Evolutionary conservation across 2,797 vertebrate genomes (phyloP).

Genomic region (Sorex maritimensis): DNA sequence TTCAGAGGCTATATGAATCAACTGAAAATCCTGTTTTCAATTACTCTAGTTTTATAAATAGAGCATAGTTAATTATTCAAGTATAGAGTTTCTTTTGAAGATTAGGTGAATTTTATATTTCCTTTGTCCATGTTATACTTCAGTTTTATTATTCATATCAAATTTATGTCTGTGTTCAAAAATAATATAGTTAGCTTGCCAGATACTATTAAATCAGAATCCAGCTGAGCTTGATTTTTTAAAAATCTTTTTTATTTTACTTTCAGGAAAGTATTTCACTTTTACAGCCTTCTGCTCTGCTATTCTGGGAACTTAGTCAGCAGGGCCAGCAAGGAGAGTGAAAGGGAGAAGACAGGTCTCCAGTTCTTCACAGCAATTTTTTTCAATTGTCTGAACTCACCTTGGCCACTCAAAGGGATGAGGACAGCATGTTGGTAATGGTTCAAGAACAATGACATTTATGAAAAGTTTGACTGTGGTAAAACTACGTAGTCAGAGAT

Average conservation of each 20-base stretch:
- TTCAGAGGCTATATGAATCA: conserved; percentile 95
- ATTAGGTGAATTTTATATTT: conserved; percentile 92
- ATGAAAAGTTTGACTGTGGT: background rate
- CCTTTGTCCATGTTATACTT: conserved; percentile 90
- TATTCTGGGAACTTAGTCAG: conserved; percentile 8
- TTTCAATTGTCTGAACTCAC: conserved; percentile 7
- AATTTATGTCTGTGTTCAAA: conserved; percentile 91
- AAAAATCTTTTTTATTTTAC: conserved; percentile 73
- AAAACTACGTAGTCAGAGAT: background rate
- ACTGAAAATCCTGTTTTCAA: conserved; percentile 96
- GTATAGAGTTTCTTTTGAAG: conserved; percentile 94
- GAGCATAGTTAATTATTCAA: conserved; percentile 96
- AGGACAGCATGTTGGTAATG: background rate
- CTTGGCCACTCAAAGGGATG: background rate
- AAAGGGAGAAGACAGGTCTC: background rate
- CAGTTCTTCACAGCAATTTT: background rate
- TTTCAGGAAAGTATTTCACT: conserved; percentile 81
- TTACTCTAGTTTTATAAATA: conserved; percentile 96
- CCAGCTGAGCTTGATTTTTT: conserved; percentile 86
- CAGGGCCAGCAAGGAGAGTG: background rate
- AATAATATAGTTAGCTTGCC: conserved; percentile 90
- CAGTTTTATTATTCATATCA: conserved; percentile 91
- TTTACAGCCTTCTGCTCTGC: conserved; percentile 79
- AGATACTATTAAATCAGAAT: conserved; percentile 89
- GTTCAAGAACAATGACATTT: background rate